Evolutionary conservation across 2,797 vertebrate genomes (phyloP).

Genomic region (Gymnothorax reevesii): DNA sequence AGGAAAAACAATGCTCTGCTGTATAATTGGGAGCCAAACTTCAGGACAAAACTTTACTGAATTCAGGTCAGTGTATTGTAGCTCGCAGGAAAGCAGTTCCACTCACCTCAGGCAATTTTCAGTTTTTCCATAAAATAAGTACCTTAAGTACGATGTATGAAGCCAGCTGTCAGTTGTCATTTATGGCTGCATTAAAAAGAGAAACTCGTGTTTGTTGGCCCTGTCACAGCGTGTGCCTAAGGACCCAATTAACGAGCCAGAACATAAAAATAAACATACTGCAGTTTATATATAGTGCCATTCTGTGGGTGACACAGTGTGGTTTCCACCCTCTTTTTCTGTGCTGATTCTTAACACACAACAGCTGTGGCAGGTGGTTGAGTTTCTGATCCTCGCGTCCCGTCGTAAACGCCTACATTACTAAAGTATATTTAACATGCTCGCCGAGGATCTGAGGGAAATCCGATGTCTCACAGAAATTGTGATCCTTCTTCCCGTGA

Average conservation of each 20-base stretch:
- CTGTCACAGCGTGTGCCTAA: background rate
- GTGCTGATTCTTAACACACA: background rate
- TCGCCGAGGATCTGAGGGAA: background rate
- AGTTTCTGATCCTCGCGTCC: background rate
- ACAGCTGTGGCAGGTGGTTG: background rate
- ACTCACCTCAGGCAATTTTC: conserved; percentile 36
- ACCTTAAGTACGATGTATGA: conserved; percentile 23
- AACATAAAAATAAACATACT: background rate
- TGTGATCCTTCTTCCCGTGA: background rate
- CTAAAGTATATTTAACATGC: background rate
- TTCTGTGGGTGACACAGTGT: background rate
- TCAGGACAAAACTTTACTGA: conserved; percentile 7
- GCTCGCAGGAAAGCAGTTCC: conserved; percentile 38
- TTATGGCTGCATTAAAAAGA: background rate
- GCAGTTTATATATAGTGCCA: background rate
- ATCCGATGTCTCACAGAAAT: background rate
- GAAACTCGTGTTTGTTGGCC: background rate
- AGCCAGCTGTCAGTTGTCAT: background rate
- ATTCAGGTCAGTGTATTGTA: conserved; percentile 20
- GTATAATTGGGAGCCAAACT: background rate
- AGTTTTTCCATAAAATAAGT: conserved; percentile 30
- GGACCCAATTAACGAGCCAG: background rate
- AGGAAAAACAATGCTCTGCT: background rate
- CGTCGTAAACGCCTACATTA: background rate
- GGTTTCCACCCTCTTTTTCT: background rate